These are phyloP conservation scores for Anguilla obscura DNA, from an alignment of 2,797 vertebrate genomes.

Conservation along the genomic window DNA sequence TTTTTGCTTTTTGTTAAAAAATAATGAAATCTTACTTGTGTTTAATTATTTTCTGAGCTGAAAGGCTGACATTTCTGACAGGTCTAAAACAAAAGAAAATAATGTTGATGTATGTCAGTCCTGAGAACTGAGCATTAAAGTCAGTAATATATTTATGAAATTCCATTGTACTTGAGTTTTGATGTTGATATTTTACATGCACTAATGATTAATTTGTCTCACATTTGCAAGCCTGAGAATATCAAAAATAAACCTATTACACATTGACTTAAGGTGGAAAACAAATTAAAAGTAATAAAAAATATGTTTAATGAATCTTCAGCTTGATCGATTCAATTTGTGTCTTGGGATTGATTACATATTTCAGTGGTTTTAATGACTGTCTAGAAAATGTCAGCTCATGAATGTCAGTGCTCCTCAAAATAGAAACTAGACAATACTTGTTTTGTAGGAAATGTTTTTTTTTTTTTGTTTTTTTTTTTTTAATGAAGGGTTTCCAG, in stretches of 20 bases:
- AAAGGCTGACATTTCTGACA: conserved; percentile 27
- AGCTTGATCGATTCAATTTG: not conserved
- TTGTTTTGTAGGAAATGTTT: not conserved
- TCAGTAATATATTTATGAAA: not conserved
- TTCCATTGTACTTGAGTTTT: conserved; percentile 22
- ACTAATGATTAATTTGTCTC: not conserved
- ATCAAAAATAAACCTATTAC: not conserved
- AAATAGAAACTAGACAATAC: not conserved
- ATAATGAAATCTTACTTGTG: not conserved
- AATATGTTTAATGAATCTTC: not conserved
- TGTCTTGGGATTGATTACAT: conserved; percentile 27
- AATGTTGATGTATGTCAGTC: conserved; percentile 16
- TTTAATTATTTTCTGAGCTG: conserved; percentile 2
- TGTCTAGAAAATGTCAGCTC: conserved; percentile 2
- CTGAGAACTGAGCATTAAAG: not conserved
- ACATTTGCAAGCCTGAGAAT: not conserved
- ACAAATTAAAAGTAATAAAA: not conserved
- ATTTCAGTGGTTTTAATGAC: conserved; percentile 13
- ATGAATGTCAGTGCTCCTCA: conserved; percentile 12
- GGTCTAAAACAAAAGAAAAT: conserved; percentile 27
- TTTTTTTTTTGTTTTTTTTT: not conserved
- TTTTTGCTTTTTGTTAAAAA: conserved; percentile 1
- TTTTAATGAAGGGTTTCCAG: conserved; percentile 27
- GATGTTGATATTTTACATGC: conserved; percentile 1
- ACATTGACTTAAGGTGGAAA: not conserved